Conservation (phyloP, 35 echinoderm and acorn worm species). For the Heliocidaris tuberculata region DNA sequence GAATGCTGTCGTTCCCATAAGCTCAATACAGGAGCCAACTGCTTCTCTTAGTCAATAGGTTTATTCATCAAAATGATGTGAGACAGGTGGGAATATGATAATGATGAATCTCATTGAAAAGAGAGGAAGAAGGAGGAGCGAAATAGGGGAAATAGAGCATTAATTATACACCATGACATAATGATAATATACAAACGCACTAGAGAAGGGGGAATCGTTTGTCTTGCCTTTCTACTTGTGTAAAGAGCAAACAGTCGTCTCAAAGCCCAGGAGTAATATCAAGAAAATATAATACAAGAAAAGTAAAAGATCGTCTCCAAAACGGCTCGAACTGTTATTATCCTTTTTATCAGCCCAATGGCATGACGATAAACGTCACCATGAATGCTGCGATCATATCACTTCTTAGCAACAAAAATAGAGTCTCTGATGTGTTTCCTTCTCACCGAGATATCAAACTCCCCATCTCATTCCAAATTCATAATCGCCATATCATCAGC, state of each 20-base stretch:
- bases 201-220: not conserved
- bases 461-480: not conserved
- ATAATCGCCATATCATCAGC: not conserved
- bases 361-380: not conserved
- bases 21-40: too few species aligned
- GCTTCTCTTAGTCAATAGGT: too few species aligned
- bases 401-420: constrained; percentile 2
- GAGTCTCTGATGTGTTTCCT: not conserved
- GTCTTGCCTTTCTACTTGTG: not conserved
- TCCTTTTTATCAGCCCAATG: not conserved
- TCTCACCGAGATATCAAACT: not conserved
- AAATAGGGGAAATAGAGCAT: not conserved
- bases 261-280: not conserved
- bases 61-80: not conserved
- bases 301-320: not conserved
- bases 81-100: not conserved
- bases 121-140: not conserved
- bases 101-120: not conserved
- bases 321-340: not conserved
- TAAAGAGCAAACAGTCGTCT: not conserved
- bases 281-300: not conserved
- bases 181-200: not conserved
- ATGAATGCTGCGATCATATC: not conserved
- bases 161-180: not conserved
- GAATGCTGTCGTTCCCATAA: too few species aligned